These are phyloP conservation scores for Potamarius usumacintae DNA, from an alignment of 2,113 vertebrate genomes.

Conservation along the genomic window DNA sequence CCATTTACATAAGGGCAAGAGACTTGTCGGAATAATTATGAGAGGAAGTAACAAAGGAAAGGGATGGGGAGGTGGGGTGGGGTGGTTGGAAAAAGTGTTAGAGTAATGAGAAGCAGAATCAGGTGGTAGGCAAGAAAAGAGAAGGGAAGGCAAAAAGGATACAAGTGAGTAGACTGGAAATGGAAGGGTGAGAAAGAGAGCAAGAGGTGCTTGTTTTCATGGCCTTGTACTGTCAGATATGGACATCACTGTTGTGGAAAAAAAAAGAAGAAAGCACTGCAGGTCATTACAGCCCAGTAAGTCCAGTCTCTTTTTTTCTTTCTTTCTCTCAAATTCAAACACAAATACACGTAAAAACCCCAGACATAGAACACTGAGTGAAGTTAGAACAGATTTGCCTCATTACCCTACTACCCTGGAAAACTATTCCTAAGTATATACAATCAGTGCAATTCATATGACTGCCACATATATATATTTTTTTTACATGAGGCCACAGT, in stretches of 20 bases:
- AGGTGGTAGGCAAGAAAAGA: neutral
- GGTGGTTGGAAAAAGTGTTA: neutral
- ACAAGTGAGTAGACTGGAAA: neutral
- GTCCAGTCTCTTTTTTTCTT: neutral
- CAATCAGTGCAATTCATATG: neutral
- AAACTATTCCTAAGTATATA: neutral
- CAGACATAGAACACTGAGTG: constrained; percentile 14
- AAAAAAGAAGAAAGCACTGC: constrained; percentile 20
- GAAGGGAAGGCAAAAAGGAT: constrained; percentile 4
- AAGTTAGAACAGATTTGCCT: neutral
- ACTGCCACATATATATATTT: neutral
- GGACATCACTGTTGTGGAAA: constrained; percentile 18
- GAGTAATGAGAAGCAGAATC: constrained; percentile 20
- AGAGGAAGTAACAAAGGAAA: neutral
- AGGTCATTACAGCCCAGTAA: constrained; percentile 8
- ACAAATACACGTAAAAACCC: neutral
- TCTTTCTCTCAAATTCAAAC: neutral
- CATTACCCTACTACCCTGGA: constrained; percentile 30
- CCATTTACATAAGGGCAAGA: constrained; percentile 13
- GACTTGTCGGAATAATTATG: constrained; percentile 14
- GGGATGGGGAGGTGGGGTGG: neutral
- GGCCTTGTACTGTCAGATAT: constrained; percentile 32
- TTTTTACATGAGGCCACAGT: neutral
- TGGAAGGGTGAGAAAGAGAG: constrained; percentile 10
- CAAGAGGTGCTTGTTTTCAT: constrained; percentile 13